phyloP scores from a whole-genome alignment of 2,888 invertebrate species.

The Lydus trimaculatus region DNA sequence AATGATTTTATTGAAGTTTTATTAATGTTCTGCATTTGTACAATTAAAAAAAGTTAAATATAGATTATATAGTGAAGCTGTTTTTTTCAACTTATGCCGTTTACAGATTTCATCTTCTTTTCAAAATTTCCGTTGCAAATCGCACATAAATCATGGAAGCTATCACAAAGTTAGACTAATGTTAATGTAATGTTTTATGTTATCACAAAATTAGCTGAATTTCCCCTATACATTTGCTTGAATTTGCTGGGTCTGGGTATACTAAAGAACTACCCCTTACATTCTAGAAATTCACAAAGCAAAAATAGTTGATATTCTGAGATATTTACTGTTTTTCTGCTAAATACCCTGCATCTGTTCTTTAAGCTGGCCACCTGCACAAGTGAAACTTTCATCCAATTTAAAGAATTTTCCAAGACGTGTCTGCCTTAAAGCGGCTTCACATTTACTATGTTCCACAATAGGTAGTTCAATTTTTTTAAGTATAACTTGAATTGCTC shows the following conservation, averaged over 20 bases:
- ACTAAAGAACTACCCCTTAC: conserved; percentile 78
- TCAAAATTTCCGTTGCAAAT: no score
- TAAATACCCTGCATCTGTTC: conserved; percentile 72
- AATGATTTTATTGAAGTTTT: no score
- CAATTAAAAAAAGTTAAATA: no score
- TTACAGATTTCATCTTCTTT: no score
- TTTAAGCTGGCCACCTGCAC: conserved; percentile 81
- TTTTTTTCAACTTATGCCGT: no score
- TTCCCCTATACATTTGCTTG: conserved; percentile 71
- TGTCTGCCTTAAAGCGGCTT: conserved; percentile 67
- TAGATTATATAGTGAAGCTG: no score
- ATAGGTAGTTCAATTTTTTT: conserved; percentile 77
- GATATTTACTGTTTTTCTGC: background rate
- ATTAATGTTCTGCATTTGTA: no score
- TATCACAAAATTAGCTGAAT: no score
- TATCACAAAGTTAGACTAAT: no score
- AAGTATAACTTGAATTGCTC: conserved; percentile 74
- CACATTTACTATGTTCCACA: conserved; percentile 68
- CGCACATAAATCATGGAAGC: no score
- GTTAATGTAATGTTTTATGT: no score
- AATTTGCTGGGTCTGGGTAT: conserved; percentile 67
- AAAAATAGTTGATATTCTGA: background rate
- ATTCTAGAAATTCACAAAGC: background rate
- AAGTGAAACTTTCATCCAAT: conserved; percentile 75
- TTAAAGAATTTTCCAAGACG: conserved; percentile 71